Conservation (phyloP, 2,113 vertebrate species). For the Sterna hirundo region DNA sequence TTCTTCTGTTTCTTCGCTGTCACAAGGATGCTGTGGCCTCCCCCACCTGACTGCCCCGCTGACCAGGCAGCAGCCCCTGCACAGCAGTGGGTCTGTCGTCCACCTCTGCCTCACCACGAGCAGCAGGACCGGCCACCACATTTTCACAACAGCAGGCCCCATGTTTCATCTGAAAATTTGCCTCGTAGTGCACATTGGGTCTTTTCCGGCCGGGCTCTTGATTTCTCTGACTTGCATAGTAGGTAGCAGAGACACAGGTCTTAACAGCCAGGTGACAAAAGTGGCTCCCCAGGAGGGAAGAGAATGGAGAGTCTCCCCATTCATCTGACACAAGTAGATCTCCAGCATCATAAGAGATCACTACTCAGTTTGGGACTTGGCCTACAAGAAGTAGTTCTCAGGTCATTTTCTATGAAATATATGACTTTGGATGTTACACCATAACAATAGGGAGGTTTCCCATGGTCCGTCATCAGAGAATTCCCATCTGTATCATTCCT, state of each 20-base stretch:
- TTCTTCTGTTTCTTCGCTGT: neutral
- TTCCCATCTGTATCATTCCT: neutral
- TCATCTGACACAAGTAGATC: neutral
- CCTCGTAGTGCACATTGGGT: fast-evolving
- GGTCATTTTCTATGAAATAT: neutral
- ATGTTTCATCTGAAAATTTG: neutral
- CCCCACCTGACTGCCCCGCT: fast-evolving
- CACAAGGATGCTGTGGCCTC: neutral
- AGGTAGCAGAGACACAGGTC: neutral
- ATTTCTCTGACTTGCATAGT: neutral
- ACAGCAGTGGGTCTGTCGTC: neutral
- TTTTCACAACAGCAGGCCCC: neutral
- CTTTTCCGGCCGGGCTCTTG: neutral
- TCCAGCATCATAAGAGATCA: neutral
- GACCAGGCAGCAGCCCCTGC: neutral
- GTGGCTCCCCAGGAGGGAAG: neutral
- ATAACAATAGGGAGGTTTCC: neutral
- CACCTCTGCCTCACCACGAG: neutral
- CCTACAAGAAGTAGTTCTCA: neutral
- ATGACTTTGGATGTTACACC: neutral
- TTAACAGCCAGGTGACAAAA: neutral
- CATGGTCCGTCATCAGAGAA: neutral
- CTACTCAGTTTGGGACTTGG: neutral
- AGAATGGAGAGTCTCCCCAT: neutral
- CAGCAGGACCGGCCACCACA: neutral